Percentiles rank a stretch among this genome's conserved stretches.
These are phyloP conservation scores for Procavia capensis DNA, from an alignment of 2,113 vertebrate genomes.

Conservation along the genomic window DNA sequence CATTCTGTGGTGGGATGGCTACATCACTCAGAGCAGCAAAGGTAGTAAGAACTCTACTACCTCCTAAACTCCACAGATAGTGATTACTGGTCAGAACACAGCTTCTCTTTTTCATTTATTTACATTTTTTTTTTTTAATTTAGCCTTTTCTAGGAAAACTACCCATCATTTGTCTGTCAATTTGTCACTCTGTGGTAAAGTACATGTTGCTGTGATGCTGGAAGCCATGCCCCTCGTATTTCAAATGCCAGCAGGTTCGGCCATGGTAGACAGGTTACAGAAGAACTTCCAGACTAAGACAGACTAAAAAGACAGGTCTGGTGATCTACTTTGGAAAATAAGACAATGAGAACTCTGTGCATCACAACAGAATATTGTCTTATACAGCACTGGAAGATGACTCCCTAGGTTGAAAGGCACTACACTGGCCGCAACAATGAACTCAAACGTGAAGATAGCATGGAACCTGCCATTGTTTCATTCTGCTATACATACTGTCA, in stretches of 20 bases:
- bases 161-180: background rate
- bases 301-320: background rate
- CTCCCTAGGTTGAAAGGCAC: background rate
- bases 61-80: background rate
- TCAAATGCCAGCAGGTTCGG: background rate
- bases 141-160: background rate
- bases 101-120: conserved; percentile 11
- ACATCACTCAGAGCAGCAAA: background rate
- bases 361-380: background rate
- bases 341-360: too few species aligned
- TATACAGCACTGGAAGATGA: background rate
- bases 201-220: background rate
- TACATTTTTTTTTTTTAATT: background rate
- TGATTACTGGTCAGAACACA: conserved; percentile 36
- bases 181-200: background rate
- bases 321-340: background rate
- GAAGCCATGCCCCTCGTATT: background rate
- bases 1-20: background rate
- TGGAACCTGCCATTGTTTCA: background rate
- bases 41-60: background rate
- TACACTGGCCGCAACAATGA: background rate
- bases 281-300: background rate
- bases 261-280: background rate
- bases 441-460: background rate
- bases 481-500: background rate